These are phyloP conservation scores for Calliphora vomitoria DNA, from an alignment of 2,888 invertebrate species.

Conservation along the genomic window DNA sequence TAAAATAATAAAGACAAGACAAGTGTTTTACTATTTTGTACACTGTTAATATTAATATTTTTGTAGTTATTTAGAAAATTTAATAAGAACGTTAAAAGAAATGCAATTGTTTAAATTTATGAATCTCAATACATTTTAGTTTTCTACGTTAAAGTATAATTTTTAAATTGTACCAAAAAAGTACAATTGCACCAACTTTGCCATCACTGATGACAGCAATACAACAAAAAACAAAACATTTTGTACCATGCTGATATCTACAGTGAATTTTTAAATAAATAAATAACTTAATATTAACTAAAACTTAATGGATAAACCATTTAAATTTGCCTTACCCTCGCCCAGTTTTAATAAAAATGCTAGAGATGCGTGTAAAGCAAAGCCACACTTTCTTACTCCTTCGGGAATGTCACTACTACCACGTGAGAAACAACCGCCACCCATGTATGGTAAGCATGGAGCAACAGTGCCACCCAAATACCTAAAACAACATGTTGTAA, in stretches of 20 bases:
- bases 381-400: conserved; percentile 80
- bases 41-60: no score
- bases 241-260: not conserved
- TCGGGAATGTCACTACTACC: conserved; percentile 83
- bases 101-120: no score
- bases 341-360: conserved; percentile 79
- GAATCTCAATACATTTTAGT: no score
- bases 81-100: no score
- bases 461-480: conserved; percentile 82
- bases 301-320: conserved; percentile 77
- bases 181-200: no score
- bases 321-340: conserved; percentile 80
- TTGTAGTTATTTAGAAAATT: no score
- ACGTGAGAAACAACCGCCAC: conserved; percentile 82
- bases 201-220: no score
- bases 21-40: no score
- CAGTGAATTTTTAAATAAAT: not conserved
- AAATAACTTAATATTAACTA: not conserved
- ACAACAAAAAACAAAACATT: no score
- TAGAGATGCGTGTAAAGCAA: conserved; percentile 60
- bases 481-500: conserved; percentile 60
- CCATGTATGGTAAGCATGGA: conserved; percentile 84
- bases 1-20: no score
- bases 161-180: no score
- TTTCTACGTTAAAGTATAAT: no score